Base-by-base conservation (phyloP, 2,888 invertebrate species). In the Drosophila pseudotalamancana region DNA sequence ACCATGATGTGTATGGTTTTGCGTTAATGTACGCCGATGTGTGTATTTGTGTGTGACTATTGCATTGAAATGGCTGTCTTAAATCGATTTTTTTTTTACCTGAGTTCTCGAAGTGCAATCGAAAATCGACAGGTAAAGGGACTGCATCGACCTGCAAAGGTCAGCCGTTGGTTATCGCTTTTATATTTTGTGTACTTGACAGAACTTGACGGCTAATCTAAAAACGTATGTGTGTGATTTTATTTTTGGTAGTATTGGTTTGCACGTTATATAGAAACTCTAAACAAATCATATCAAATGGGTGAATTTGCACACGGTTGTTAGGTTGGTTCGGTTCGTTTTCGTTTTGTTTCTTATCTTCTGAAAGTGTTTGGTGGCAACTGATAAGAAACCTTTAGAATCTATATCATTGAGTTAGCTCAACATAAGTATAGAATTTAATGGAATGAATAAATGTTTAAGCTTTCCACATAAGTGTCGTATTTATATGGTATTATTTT, bases 31-130 rank as follows among this genome's bases (percentile, higher is more conserved):
- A 60, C 39, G 53, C 48, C 56, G 29, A 53, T 50, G 32, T 21
- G n/a, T 39, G 8, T 61, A 32, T 50, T 32, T 56, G 23, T 9
- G 27, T 56, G 37, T 48, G 23, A 12, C 9, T 63, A 65, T 45
- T 84, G 76, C 76, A 81, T 73, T 45, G 59, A 72, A 80, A 60
- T 68, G 73, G 49, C 56, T 68, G 71, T 69, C 65, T 72, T 43
- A 46, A 79, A 83, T 83, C 83, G 85, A 83, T 83, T 85, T 85
- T 77, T 68, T 53, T 65, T n/a, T n/a, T n/a, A n/a, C n/a, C n/a
- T n/a, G n/a, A 72, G 50, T 79, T 67, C 59, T 37, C 31, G 48
- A 31, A 75, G 59, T 72, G 48, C 57, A 53, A 62, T 72, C 72
- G 67, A 55, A 59, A 62, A 68, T 72, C 67, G 62, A 45, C 48